Conservation (phyloP, 2,797 vertebrate species). For the Poecilia gillii region DNA sequence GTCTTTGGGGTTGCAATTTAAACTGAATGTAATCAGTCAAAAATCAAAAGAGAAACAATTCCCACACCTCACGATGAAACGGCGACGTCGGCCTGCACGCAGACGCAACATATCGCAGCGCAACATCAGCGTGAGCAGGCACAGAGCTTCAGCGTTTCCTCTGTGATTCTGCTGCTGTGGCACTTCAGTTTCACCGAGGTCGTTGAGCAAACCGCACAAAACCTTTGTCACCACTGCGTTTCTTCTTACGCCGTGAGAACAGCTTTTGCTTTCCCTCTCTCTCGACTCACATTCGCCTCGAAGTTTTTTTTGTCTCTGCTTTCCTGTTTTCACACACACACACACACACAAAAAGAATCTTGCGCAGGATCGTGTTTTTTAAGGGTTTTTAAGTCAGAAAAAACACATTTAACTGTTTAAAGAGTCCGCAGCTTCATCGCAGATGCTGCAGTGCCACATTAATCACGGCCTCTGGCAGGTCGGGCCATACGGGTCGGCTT, state of each 20-base stretch:
- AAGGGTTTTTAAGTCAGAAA: constrained; percentile 28
- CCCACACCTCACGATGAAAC: constrained; percentile 8
- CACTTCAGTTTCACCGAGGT: constrained; percentile 12
- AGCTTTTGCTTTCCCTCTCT: constrained; percentile 25
- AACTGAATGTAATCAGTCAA: background rate
- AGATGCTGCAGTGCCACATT: constrained; percentile 33
- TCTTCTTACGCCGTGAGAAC: constrained; percentile 39
- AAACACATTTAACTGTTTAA: constrained; percentile 24
- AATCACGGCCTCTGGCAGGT: constrained; percentile 36
- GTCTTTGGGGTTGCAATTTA: no score
- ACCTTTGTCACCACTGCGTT: constrained; percentile 36
- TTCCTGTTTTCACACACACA: background rate
- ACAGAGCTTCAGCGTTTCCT: constrained; percentile 6
- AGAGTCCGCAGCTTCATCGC: constrained; percentile 20
- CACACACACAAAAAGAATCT: background rate
- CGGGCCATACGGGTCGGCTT: constrained; percentile 17
- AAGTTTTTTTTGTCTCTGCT: background rate
- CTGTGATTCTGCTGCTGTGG: constrained; percentile 12
- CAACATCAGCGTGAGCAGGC: constrained; percentile 31
- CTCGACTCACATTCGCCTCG: constrained; percentile 24
- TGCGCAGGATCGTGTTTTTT: background rate
- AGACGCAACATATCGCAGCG: constrained; percentile 17
- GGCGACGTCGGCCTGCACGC: constrained; percentile 1
- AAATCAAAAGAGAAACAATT: background rate
- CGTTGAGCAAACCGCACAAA: constrained; percentile 32